Percentiles rank a stretch among this genome's conserved stretches.
phyloP scores from a whole-genome alignment of 2,888 invertebrate species.

The Ypsolopha sequella region DNA sequence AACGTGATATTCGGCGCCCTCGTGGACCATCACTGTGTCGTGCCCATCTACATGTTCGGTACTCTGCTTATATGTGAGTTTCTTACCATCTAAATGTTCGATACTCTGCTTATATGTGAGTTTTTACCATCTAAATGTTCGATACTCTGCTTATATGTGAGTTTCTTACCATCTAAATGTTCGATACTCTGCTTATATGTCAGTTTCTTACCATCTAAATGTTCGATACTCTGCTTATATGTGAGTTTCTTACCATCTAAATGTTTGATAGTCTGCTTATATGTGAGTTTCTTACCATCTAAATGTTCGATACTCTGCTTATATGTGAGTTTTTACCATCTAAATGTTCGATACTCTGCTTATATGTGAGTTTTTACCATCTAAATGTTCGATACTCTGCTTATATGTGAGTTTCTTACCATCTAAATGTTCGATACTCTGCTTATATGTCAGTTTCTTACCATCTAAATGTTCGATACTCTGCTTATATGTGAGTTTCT shows the following conservation, averaged over 20 bases:
- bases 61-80: conserved; percentile 64
- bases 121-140: conserved; percentile 63
- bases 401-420: conserved; percentile 58
- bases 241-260: conserved; percentile 61
- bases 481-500: conserved; percentile 62
- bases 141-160: conserved; percentile 68
- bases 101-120: conserved; percentile 67
- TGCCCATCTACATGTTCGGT: conserved; percentile 72
- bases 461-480: conserved; percentile 70
- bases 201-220: conserved; percentile 73
- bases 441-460: conserved; percentile 56
- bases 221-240: conserved; percentile 67
- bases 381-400: conserved; percentile 67
- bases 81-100: conserved; percentile 63
- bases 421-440: conserved; percentile 70
- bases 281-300: conserved; percentile 59
- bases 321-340: conserved; percentile 62
- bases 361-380: conserved; percentile 62
- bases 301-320: conserved; percentile 67
- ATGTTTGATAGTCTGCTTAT: conserved; percentile 69
- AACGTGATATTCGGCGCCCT: conserved; percentile 71
- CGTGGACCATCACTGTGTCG: conserved; percentile 67
- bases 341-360: conserved; percentile 70
- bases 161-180: too few relatives aligned
- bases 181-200: too few relatives aligned